Evolutionary conservation across 2,113 vertebrate species (phyloP).

Genomic region (Platanista minor): DNA sequence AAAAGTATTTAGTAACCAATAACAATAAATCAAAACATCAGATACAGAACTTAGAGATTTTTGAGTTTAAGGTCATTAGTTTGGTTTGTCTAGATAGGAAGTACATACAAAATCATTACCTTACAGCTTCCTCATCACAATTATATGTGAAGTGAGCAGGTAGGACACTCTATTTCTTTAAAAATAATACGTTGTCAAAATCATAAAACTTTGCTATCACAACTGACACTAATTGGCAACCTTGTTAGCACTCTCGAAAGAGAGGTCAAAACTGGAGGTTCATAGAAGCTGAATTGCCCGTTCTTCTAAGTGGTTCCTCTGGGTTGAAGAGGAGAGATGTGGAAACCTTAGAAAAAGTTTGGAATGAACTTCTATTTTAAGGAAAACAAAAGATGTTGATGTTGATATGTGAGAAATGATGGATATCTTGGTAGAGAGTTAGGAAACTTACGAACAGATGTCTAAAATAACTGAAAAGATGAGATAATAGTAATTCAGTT

Average conservation of each 20-base stretch:
- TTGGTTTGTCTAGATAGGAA: neutral
- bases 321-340: slow-evolving; percentile 6
- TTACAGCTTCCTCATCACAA: neutral
- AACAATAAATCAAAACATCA: neutral
- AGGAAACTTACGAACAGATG: neutral
- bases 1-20: neutral
- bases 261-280: slow-evolving; percentile 19
- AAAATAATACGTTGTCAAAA: slow-evolving; percentile 48
- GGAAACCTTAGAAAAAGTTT: slow-evolving; percentile 25
- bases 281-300: neutral
- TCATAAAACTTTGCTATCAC: neutral
- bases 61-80: neutral
- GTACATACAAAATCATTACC: neutral
- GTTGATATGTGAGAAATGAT: neutral
- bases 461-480: neutral
- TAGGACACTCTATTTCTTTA: slow-evolving; percentile 15
- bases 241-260: slow-evolving; percentile 47
- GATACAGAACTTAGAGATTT: neutral
- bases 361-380: neutral
- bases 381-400: neutral
- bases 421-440: neutral
- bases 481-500: neutral
- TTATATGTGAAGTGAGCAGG: neutral
- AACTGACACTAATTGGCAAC: slow-evolving; percentile 53
- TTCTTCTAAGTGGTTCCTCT: slow-evolving; percentile 39